Conservation (phyloP, 2,113 vertebrate genomes). For the Nesoenas mayeri region DNA sequence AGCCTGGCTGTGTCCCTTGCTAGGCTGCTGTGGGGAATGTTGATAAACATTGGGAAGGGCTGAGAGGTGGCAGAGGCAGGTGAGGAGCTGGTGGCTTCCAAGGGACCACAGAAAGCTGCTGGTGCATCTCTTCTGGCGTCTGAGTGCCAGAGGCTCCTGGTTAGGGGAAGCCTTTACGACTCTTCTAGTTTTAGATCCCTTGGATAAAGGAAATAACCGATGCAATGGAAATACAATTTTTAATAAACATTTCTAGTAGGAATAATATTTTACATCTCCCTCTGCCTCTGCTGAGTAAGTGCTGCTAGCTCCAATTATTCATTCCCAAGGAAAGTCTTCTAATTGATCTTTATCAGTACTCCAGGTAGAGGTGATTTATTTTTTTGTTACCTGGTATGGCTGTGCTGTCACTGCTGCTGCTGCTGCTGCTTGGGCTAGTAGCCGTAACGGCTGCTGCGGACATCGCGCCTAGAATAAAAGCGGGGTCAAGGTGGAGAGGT, state of each 20-base stretch:
- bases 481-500: conserved; percentile 92
- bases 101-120: conserved; percentile 54
- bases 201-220: conserved; percentile 18
- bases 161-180: conserved; percentile 13
- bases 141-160: conserved; percentile 45
- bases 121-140: conserved; percentile 38
- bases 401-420: conserved; percentile 75
- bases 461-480: conserved; percentile 77
- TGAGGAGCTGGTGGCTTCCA: conserved; percentile 57
- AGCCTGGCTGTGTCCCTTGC: conserved; percentile 50
- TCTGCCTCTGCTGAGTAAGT: conserved; percentile 67
- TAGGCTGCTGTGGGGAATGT: conserved; percentile 69
- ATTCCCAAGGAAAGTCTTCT: conserved; percentile 54
- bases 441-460: conserved; percentile 75
- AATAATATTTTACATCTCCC: conserved; percentile 37
- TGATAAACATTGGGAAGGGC: conserved; percentile 75
- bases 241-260: conserved; percentile 28
- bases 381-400: conserved; percentile 79
- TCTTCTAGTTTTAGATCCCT: conserved; percentile 10
- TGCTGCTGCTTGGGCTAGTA: conserved; percentile 78
- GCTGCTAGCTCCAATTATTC: conserved; percentile 61
- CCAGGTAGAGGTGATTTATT: conserved; percentile 57
- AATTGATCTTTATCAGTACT: conserved; percentile 58
- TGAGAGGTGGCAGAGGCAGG: conserved; percentile 69
- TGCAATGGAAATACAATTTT: conserved; percentile 47